A percentile compares a stretch with the other conserved stretches of the same genome.
phyloP scores from a whole-genome alignment of 1,140 invertebrate species.

The Campodea augens region DNA sequence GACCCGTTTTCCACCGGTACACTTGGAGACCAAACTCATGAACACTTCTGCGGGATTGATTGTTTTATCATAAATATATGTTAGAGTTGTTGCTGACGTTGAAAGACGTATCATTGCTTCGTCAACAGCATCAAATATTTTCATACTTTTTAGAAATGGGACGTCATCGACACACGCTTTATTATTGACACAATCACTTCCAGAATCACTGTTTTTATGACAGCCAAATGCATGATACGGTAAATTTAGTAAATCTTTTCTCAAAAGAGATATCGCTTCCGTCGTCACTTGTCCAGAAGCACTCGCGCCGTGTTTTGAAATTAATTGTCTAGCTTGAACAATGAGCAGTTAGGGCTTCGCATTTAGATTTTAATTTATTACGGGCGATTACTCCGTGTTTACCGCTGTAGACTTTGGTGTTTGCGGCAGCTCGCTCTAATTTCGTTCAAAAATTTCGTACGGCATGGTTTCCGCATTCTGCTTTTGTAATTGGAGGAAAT shows the following conservation, averaged over 20 bases:
- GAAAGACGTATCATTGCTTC: neutral
- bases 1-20: neutral
- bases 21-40: neutral
- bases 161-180: neutral
- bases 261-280: neutral
- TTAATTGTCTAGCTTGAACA: neutral
- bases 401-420: neutral
- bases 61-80: neutral
- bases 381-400: neutral
- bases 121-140: neutral
- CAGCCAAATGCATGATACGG: neutral
- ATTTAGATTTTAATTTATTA: neutral
- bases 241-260: neutral
- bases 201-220: neutral
- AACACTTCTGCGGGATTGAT: neutral
- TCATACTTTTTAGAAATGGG: neutral
- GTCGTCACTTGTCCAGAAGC: neutral
- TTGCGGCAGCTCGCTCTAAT: neutral
- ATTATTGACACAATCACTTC: neutral
- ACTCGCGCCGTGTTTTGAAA: neutral
- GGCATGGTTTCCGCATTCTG: no score
- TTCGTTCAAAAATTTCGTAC: neutral
- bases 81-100: neutral
- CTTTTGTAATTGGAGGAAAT: no score
- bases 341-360: neutral